These are phyloP conservation scores for Pteromalus puparum DNA, from an alignment of 1,140 invertebrate genomes.

Conservation along the genomic window DNA sequence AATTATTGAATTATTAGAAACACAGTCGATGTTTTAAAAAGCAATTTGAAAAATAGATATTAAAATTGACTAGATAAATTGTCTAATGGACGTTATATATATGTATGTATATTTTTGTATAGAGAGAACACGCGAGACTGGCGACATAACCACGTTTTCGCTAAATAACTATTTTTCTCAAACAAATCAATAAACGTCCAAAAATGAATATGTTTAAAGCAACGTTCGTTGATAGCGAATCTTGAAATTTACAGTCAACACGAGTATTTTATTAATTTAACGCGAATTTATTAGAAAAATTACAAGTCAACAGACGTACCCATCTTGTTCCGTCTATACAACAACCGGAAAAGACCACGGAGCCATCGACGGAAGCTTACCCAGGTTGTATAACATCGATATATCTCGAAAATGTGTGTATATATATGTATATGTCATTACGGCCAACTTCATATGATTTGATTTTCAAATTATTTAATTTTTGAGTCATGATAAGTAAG, in stretches of 20 bases:
- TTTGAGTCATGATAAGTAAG: too few relatives aligned
- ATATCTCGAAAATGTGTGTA: background rate
- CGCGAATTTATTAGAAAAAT: constrained; percentile 33
- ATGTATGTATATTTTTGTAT: background rate
- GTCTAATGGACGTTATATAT: background rate
- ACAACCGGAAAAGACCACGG: constrained; percentile 56
- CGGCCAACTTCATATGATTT: too few relatives aligned
- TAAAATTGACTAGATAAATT: constrained; percentile 21
- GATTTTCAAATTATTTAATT: too few relatives aligned
- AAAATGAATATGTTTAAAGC: background rate
- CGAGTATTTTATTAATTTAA: background rate
- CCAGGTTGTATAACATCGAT: too few relatives aligned
- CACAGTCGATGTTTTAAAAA: background rate
- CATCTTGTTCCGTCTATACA: constrained; percentile 55
- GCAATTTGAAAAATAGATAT: background rate
- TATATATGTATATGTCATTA: too few relatives aligned
- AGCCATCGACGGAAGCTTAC: constrained; percentile 49
- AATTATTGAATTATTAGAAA: constrained; percentile 45
- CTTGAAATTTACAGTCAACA: background rate
- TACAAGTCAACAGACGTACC: constrained; percentile 54
- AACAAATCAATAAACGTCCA: background rate
- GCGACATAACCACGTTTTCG: constrained; percentile 35
- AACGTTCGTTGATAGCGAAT: background rate
- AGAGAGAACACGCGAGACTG: background rate
- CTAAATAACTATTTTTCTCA: background rate